phyloP scores from a whole-genome alignment of 2,113 vertebrate species.

The Glaucomys volans region DNA sequence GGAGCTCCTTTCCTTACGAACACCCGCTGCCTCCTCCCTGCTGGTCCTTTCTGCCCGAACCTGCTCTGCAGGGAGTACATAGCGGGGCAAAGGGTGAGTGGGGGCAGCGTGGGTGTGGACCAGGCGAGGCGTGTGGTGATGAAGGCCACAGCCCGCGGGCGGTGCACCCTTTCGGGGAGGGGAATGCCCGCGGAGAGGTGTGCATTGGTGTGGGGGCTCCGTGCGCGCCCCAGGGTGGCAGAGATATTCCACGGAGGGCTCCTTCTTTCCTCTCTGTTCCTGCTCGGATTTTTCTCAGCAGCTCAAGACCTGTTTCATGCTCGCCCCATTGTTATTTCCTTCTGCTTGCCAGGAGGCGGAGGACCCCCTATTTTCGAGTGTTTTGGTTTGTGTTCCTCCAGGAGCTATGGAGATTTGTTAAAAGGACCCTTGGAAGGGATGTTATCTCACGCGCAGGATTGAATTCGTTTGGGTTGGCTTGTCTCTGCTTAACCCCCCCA shows the following conservation, averaged over 20 bases:
- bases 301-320: not conserved
- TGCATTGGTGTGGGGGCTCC: not conserved
- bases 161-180: not conserved
- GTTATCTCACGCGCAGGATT: not conserved
- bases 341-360: not conserved
- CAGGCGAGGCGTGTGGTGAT: not conserved
- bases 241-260: not conserved
- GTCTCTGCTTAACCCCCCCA: not conserved
- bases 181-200: not conserved
- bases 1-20: not conserved
- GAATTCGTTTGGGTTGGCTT: not conserved
- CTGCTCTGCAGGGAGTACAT: not conserved
- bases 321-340: not conserved
- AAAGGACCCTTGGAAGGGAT: not conserved
- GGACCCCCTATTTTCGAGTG: not conserved
- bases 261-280: not conserved
- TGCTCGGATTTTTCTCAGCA: not conserved
- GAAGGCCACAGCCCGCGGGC: not conserved
- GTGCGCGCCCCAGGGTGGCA: not conserved
- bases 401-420: not conserved
- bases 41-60: not conserved
- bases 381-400: not conserved
- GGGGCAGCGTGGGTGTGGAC: not conserved
- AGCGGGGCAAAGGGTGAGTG: constrained; percentile 59
- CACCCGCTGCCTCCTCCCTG: not conserved